phyloP scores from a whole-genome alignment of 2,797 vertebrate species.

The Megalops cyprinoides region DNA sequence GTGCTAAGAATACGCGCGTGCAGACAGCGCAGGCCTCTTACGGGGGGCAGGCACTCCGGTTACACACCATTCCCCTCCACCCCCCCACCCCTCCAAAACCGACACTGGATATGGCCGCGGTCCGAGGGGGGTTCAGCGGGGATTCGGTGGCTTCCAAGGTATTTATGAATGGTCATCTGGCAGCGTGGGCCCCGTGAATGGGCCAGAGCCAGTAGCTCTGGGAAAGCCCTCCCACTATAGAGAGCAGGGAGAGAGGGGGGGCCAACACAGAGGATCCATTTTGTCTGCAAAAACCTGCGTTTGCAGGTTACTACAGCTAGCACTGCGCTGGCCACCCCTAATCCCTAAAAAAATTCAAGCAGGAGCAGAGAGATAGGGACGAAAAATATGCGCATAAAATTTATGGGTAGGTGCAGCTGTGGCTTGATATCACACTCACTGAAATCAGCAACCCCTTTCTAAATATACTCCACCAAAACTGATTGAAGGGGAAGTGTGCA shows the following conservation, averaged over 20 bases:
- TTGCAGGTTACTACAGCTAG: neutral
- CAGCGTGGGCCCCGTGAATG: conserved; percentile 26
- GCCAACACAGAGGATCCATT: conserved; percentile 13
- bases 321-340: no score
- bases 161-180: conserved; percentile 26
- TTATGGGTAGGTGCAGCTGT: neutral
- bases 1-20: conserved; percentile 31
- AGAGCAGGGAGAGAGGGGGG: conserved; percentile 2
- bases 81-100: neutral
- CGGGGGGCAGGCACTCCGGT: neutral
- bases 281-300: conserved; percentile 2
- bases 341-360: no score
- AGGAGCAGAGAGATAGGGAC: no score
- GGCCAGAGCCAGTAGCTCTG: neutral
- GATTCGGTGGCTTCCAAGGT: conserved; percentile 23
- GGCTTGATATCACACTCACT: neutral
- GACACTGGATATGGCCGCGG: neutral
- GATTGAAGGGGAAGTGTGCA: neutral
- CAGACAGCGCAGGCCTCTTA: neutral
- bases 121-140: neutral
- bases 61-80: neutral
- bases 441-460: neutral
- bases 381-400: no score
- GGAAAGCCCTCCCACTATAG: conserved; percentile 37
- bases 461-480: neutral